Evolutionary conservation across 2,888 invertebrate species (phyloP).

Genomic region (Psylliodes chrysocephalus): DNA sequence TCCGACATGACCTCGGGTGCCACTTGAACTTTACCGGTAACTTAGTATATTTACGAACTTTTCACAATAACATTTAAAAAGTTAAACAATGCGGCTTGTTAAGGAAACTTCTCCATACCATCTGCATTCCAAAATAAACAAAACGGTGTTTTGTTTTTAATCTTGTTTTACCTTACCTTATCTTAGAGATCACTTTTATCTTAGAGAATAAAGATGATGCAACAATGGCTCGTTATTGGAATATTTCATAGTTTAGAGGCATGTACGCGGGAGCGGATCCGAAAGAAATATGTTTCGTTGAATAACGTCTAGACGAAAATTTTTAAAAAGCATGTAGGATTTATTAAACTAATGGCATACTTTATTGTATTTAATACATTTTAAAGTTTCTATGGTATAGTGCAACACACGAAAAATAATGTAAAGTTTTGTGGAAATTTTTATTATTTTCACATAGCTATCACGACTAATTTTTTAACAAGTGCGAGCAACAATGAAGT

Average conservation of each 20-base stretch:
- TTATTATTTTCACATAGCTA: too few relatives aligned
- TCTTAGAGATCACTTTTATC: background rate
- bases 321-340: too few relatives aligned
- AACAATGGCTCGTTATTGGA: conserved; percentile 10
- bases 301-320: background rate
- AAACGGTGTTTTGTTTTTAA: conserved; percentile 13
- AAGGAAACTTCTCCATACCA: conserved; percentile 35
- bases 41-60: conserved; percentile 36
- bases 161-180: conserved; percentile 4
- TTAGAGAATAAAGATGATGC: background rate
- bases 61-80: conserved; percentile 35
- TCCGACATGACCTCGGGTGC: conserved; percentile 34
- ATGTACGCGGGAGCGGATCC: background rate
- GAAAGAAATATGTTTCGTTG: background rate
- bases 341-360: too few relatives aligned
- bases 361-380: too few relatives aligned
- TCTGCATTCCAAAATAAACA: conserved; percentile 23
- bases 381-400: too few relatives aligned
- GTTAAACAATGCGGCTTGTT: conserved; percentile 41
- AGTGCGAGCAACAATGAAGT: too few relatives aligned
- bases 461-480: too few relatives aligned
- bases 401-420: too few relatives aligned
- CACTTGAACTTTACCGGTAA: conserved; percentile 39
- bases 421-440: too few relatives aligned
- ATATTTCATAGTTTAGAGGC: conserved; percentile 11